These are phyloP conservation scores for Strigamia maritima DNA, from an alignment of 2,888 invertebrate species.

Conservation along the genomic window DNA sequence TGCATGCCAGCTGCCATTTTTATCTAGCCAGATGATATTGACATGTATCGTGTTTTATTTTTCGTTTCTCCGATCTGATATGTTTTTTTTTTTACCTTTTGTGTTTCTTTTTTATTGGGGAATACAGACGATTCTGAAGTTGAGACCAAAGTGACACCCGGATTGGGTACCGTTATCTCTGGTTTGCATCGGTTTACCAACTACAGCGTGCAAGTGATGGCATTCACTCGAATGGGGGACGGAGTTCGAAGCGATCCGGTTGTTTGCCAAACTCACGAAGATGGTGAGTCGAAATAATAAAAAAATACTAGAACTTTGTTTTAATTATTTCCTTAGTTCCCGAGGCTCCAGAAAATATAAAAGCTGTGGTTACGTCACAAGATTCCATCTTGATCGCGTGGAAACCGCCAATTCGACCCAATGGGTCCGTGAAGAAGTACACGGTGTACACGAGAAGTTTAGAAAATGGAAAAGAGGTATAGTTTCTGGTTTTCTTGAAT, in stretches of 20 bases:
- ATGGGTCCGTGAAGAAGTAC: slow-evolving; percentile 12
- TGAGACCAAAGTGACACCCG: slow-evolving; percentile 27
- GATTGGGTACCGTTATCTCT: slow-evolving; percentile 31
- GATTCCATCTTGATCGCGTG: background rate
- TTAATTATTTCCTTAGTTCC: background rate
- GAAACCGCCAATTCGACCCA: background rate
- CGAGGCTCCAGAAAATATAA: slow-evolving; percentile 14
- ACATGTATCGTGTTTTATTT: background rate
- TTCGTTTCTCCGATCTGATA: background rate
- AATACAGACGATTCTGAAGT: slow-evolving; percentile 12
- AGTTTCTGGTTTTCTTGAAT: too few species aligned
- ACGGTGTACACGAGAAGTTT: slow-evolving; percentile 35
- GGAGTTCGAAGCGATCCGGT: slow-evolving; percentile 17
- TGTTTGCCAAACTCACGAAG: slow-evolving; percentile 28
- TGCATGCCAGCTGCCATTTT: background rate
- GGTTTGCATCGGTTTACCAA: slow-evolving; percentile 34
- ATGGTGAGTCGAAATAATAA: background rate
- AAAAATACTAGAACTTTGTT: too few species aligned
- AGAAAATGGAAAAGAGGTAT: slow-evolving; percentile 16
- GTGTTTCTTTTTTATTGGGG: too few species aligned
- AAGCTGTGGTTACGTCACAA: background rate
- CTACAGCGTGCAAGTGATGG: slow-evolving; percentile 37
- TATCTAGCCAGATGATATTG: background rate
- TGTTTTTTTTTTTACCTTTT: background rate
- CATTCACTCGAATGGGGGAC: slow-evolving; percentile 31